Evolutionary conservation across 2,888 invertebrate genomes (phyloP), one percentile per base, ranked within the genome.

Genomic region (Aspidiotus destructor): DNA sequence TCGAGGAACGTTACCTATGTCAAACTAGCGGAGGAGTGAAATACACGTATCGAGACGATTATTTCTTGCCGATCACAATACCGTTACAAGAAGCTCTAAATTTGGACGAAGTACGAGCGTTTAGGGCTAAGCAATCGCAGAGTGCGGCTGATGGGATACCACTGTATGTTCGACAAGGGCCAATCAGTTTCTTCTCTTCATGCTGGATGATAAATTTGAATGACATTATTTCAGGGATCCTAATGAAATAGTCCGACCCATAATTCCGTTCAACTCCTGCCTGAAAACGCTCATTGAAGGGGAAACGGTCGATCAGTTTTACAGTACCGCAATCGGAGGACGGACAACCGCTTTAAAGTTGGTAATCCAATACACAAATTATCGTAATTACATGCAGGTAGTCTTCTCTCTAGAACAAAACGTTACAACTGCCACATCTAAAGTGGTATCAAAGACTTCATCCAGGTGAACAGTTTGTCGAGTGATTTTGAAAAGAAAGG

Each of bases 1-100:
- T 96, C 10, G 96, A 97, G 77, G 96, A 97, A 77, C 84, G 93
- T 67, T 84, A 93, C 41, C 86, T 89, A 75, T 97, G 96, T 77
- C 80, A 82, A 60, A 80, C 81, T 70, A 86, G 86, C n/a, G 82
- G 83, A 62, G 87, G 86, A 76, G 96, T 97, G 9, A 86, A 90
- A 72, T 96, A 95, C 79, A 84, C 85, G 11, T 80, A 83, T 52
- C 84, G 95, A 16, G 84, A 86, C 40, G 98, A 99, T 77, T 88
- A 86, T 74, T 86, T 92, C 75, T 81, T 99, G 74, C 87, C 93
- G 28, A 79, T 99, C 72, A 87, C 88, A 7, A 92, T 99, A 75
- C 92, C 96, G 1, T 76, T 95, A 73, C 85, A 86, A 53, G 84
- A 85, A 57, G 92, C 92, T 8, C 80, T 82, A 72, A 96, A 97